Evolutionary conservation across 1,140 invertebrate species (phyloP), one percentile per base, ranked within the genome.

Genomic region (Cyclargus thomasi): DNA sequence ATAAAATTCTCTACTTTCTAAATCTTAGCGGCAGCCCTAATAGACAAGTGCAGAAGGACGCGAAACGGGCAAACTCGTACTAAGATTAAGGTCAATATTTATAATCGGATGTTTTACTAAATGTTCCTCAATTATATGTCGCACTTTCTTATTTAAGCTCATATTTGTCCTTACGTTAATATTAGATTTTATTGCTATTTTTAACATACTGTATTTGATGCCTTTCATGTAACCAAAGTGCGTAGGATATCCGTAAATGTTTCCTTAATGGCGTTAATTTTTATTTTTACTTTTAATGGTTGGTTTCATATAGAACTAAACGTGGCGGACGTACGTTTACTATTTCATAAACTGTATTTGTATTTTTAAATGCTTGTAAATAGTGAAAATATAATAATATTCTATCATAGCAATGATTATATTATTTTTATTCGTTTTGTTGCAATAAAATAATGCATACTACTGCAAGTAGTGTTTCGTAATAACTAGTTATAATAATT

Each of bases 1-100:
- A 55, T 55, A 55, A 16, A 20, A 18, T 55, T 53, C 2, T 16
- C 47, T 14, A 55, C n/a, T 55, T 18, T 17, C 53, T 55, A 17
- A 10, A 6, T 35, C 17, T 17, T 35, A 35, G 63, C 35, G 66
- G 47, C 64, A 71, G 53, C 70, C 70, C 70, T 71, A 62, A 36
- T 16, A 18, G 23, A 21, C 67, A 47, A 64, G 57, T 66, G 67
- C 68, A 67, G 67, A 73, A 70, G 67, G 71, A 74, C 69, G 67
- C 64, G 63, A 68, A 67, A 62, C 63, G 65, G 64, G 36, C 67
- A 70, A 62, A 65, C 53, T 70, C 67, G 65, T 68, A 72, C 64
- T 36, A 57, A 72, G 67, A 69, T 69, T 69, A 71, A 69, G 68
- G 68, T 64, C 70, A 74, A 69, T 74, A 72, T 74, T 74, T 72